These are phyloP conservation scores for Chaenocephalus aceratus DNA, from an alignment of 2,113 vertebrate species.

Conservation along the genomic window DNA sequence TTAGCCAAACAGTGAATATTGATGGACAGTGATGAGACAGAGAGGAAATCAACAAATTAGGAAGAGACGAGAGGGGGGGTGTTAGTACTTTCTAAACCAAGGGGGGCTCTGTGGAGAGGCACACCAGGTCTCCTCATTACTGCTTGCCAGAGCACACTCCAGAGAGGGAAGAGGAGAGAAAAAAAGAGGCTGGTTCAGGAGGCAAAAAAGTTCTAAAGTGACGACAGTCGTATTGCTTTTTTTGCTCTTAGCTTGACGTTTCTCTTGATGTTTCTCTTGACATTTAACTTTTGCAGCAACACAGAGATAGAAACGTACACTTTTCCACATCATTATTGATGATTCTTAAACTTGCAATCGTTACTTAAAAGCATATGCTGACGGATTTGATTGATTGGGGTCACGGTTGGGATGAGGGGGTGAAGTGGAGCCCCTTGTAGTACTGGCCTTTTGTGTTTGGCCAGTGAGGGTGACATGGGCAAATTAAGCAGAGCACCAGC, in stretches of 20 bases:
- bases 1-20: conserved; percentile 59
- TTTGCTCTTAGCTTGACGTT: no score
- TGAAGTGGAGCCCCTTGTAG: conserved; percentile 54
- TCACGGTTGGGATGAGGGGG: conserved; percentile 51
- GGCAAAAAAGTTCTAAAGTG: conserved; percentile 18
- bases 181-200: not conserved
- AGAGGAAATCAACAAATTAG: conserved; percentile 56
- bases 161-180: conserved; percentile 6
- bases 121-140: conserved; percentile 63
- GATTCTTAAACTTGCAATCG: conserved; percentile 20
- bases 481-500: conserved; percentile 69
- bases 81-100: conserved; percentile 44
- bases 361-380: conserved; percentile 44
- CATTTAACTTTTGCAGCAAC: conserved; percentile 23
- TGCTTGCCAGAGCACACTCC: conserved; percentile 43
- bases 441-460: conserved; percentile 71
- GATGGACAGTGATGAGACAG: conserved; percentile 68
- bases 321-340: conserved; percentile 12
- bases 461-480: conserved; percentile 60
- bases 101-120: conserved; percentile 25
- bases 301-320: not conserved
- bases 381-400: conserved; percentile 65
- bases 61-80: conserved; percentile 10
- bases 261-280: conserved; percentile 6
- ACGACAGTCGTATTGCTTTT: conserved; percentile 12